Evolutionary conservation across 2,113 vertebrate genomes (phyloP), one percentile per base, ranked within the genome.

Genomic region (Sterna hirundo): DNA sequence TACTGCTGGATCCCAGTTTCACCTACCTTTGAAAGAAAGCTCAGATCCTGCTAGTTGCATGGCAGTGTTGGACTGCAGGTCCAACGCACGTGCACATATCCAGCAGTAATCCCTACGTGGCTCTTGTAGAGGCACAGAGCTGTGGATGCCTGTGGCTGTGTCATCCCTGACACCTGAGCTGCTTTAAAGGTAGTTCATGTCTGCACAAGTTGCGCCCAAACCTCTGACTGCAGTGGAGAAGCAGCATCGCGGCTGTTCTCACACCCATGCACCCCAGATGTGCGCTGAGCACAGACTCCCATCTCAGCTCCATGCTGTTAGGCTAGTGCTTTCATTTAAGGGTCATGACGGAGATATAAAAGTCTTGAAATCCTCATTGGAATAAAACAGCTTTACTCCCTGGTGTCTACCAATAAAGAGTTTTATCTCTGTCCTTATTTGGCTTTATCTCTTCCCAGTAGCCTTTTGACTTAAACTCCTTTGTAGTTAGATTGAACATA

Each of bases 1-100:
- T 42, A 51, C 17, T 64, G n/a, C 27, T 55, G 27, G 10, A 52
- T 65, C 11, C 25, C 32, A 64, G 2, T 10, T 49, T 61, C n/a
- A 72, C 19, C 36, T 46, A 1, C 6, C 18, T 62, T 58, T 46
- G 40, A 44, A 70, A 82, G 34, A 51, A 15, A 75, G 38, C n/a
- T 89, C 29, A 79, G 13, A 36, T 22, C 15, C 58, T 81, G 14
- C 29, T 58, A 38, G 8, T 3, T 69, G 15, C 25, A 42, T 32
- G 34, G 38, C n/a, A 62, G 10, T 52, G n/a, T 69, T 83, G 72
- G 64, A 62, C 49, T 74, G 26, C n/a, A 38, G 26, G 30, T 20
- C 51, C 26, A 77, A n/a, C 15, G 23, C 15, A 16, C 0, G 0
- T 10, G 15, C 36, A 54, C 26, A 10, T 18, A 36, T 2, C 20